These are phyloP conservation scores for Eriosoma lanigerum DNA, from an alignment of 1,140 invertebrate species.

Conservation along the genomic window DNA sequence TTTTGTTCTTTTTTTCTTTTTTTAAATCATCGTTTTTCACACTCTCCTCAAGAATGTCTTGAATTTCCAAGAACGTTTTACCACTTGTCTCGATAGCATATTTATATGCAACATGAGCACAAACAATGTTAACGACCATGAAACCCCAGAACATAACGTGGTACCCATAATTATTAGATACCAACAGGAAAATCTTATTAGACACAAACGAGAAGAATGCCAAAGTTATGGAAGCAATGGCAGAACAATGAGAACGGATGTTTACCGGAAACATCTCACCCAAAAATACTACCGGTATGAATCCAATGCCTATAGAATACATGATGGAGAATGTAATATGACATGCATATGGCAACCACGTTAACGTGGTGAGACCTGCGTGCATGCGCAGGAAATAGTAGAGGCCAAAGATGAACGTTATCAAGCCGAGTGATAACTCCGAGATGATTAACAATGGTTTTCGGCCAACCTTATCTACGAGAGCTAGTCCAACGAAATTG, in stretches of 20 bases:
- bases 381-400: slow-evolving; percentile 44
- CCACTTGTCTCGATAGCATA: slow-evolving; percentile 73
- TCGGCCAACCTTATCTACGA: slow-evolving; percentile 58
- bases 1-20: too few relatives aligned
- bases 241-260: slow-evolving; percentile 55
- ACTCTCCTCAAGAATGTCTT: slow-evolving; percentile 58
- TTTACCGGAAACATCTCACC: slow-evolving; percentile 56
- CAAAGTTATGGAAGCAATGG: slow-evolving; percentile 54
- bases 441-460: slow-evolving; percentile 60
- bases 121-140: slow-evolving; percentile 59
- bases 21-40: not conserved
- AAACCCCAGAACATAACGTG: slow-evolving; percentile 55
- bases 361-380: not conserved
- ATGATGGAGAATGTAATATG: slow-evolving; percentile 52
- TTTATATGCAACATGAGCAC: slow-evolving; percentile 61
- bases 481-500: slow-evolving; percentile 54
- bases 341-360: slow-evolving; percentile 53
- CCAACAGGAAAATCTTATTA: slow-evolving; percentile 54
- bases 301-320: slow-evolving; percentile 56
- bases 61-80: slow-evolving; percentile 75
- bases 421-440: slow-evolving; percentile 52
- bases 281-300: slow-evolving; percentile 55
- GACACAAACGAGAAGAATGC: slow-evolving; percentile 54
- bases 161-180: slow-evolving; percentile 43
- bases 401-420: slow-evolving; percentile 51